These are phyloP conservation scores for Barypeithes pellucidus DNA, from an alignment of 2,888 invertebrate species.

Conservation along the genomic window DNA sequence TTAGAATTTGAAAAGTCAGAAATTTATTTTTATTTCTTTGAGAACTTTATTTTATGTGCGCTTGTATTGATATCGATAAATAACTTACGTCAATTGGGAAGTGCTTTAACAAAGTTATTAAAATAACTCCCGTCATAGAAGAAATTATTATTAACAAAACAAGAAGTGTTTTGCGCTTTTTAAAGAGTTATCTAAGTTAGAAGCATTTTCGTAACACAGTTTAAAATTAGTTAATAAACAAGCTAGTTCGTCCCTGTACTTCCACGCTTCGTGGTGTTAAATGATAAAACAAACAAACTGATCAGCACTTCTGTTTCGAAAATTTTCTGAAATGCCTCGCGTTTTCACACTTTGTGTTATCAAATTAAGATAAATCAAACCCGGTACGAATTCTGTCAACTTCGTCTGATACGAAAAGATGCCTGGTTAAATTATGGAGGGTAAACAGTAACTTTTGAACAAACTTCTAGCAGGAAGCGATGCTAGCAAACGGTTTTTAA, in stretches of 20 bases:
- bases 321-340: constrained; percentile 5
- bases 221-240: neutral
- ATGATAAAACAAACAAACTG: constrained; percentile 9
- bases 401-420: neutral
- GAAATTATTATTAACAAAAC: too few relatives aligned
- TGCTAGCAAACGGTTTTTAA: neutral
- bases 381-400: neutral
- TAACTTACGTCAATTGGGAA: too few relatives aligned
- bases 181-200: too few relatives aligned
- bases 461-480: neutral
- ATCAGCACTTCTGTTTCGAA: constrained; percentile 5
- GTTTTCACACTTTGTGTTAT: constrained; percentile 14
- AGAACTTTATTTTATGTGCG: neutral
- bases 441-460: neutral
- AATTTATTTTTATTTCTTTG: neutral
- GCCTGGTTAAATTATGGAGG: neutral
- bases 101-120: too few relatives aligned
- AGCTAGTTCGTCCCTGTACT: neutral
- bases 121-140: too few relatives aligned
- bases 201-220: too few relatives aligned
- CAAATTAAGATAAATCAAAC: constrained; percentile 9
- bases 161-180: too few relatives aligned
- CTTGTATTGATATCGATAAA: too few relatives aligned
- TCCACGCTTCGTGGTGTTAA: neutral
- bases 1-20: constrained; percentile 10